These are phyloP conservation scores for Eurystomus glaucurus DNA, from an alignment of 2,797 vertebrate species.

Conservation along the genomic window DNA sequence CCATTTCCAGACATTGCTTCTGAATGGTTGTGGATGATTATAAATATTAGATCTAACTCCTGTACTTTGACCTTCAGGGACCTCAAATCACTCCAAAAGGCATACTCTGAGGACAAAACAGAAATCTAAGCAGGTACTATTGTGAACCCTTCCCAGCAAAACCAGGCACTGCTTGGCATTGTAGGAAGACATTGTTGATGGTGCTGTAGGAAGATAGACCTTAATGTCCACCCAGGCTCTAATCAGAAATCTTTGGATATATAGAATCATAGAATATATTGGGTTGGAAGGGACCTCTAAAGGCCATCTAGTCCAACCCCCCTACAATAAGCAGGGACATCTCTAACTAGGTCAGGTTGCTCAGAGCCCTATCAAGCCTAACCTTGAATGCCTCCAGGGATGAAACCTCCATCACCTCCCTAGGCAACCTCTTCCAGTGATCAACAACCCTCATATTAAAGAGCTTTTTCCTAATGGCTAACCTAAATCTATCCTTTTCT, in stretches of 20 bases:
- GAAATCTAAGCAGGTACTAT: not conserved
- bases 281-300: too few relatives aligned
- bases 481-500: too few relatives aligned
- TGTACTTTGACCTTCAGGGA: not conserved
- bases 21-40: not conserved
- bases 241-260: not conserved
- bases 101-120: not conserved
- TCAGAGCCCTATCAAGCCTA: too few relatives aligned
- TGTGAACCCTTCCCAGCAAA: not conserved
- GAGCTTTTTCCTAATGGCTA: too few relatives aligned
- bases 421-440: too few relatives aligned
- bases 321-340: too few relatives aligned
- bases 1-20: not conserved
- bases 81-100: not conserved
- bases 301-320: too few relatives aligned
- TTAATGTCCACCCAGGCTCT: not conserved
- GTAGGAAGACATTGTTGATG: not conserved
- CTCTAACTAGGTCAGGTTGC: too few relatives aligned
- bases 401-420: too few relatives aligned
- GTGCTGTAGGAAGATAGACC: not conserved
- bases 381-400: too few relatives aligned
- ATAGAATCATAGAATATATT: too few relatives aligned
- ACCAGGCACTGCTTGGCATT: not conserved
- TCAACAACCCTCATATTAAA: too few relatives aligned
- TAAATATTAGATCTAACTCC: not conserved